Percentiles rank a stretch among this genome's conserved stretches.
Conservation (phyloP, 2,113 vertebrate genomes). For the Serinus canaria region DNA sequence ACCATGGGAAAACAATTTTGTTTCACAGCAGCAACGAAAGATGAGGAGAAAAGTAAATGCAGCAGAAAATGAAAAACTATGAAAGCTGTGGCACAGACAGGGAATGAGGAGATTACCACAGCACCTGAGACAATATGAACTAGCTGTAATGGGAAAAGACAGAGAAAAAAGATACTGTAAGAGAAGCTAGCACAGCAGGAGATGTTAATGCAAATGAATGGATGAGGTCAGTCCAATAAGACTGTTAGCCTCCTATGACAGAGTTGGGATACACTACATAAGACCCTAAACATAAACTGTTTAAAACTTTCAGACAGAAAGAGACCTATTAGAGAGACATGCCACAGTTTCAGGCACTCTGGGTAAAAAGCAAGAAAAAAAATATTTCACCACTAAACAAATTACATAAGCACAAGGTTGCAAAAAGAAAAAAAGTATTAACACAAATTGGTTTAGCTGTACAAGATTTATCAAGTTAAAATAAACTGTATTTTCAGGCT, state of each 20-base stretch:
- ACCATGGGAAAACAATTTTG: background rate
- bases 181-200: background rate
- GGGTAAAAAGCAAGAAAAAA: background rate
- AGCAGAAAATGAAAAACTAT: background rate
- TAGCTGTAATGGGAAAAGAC: background rate
- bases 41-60: background rate
- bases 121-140: background rate
- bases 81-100: background rate
- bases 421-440: constrained; percentile 27
- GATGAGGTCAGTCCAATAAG: background rate
- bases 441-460: constrained; percentile 55
- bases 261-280: background rate
- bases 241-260: background rate
- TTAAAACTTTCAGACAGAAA: background rate
- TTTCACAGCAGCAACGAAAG: background rate
- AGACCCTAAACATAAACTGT: background rate
- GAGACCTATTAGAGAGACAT: background rate
- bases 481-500: constrained; percentile 56
- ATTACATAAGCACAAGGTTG: constrained; percentile 41
- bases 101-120: background rate
- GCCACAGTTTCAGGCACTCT: background rate
- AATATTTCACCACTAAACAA: background rate
- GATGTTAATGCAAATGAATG: background rate
- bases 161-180: background rate
- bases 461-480: constrained; percentile 62